These are phyloP conservation scores for Phocides pigmalion DNA, from an alignment of 1,140 invertebrate genomes.

Conservation along the genomic window DNA sequence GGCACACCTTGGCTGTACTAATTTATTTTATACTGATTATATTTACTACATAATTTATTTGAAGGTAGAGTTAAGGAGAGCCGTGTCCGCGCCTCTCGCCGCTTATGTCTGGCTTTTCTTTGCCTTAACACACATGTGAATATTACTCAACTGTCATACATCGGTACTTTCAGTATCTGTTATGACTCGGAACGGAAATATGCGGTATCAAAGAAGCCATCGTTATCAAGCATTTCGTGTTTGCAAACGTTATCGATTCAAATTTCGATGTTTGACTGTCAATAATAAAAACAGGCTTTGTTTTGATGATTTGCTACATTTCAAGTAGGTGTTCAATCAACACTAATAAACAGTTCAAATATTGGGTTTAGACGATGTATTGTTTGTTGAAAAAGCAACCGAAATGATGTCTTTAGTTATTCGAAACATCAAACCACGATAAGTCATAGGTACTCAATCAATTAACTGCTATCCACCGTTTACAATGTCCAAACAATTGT, in stretches of 20 bases:
- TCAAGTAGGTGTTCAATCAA: constrained; percentile 57
- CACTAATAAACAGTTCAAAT: constrained; percentile 64
- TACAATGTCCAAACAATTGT: constrained; percentile 38
- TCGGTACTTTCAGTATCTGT: constrained; percentile 12
- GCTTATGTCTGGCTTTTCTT: not conserved
- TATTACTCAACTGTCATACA: constrained; percentile 31
- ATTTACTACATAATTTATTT: no score
- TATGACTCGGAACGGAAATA: constrained; percentile 40
- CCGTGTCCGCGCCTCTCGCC: not conserved
- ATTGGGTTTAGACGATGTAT: constrained; percentile 48
- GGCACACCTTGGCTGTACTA: no score
- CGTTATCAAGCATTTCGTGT: constrained; percentile 35
- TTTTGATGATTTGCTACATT: constrained; percentile 72
- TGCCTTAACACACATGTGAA: constrained; percentile 13
- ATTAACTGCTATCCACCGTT: constrained; percentile 37
- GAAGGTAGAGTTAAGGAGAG: not conserved
- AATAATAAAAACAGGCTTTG: constrained; percentile 56
- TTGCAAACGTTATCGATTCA: constrained; percentile 57
- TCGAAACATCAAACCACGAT: constrained; percentile 30
- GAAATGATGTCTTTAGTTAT: constrained; percentile 46
- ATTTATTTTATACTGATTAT: no score
- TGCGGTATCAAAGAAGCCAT: constrained; percentile 33
- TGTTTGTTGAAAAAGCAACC: constrained; percentile 38
- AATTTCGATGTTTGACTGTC: constrained; percentile 52
- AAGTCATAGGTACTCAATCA: constrained; percentile 35